These are phyloP conservation scores for Melanotaenia trifasciata DNA, from an alignment of 2,797 vertebrate species.

Conservation along the genomic window DNA sequence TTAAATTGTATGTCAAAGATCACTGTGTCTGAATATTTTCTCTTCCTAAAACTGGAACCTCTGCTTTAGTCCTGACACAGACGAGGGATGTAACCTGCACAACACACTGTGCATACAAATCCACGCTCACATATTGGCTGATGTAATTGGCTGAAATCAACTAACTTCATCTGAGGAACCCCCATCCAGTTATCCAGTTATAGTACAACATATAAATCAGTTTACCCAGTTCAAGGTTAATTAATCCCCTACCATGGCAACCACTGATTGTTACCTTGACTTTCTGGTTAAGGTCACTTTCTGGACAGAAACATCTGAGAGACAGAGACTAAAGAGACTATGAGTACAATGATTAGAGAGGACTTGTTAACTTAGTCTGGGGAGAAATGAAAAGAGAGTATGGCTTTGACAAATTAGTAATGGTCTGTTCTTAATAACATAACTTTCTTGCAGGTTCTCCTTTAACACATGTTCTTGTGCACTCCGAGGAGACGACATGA, in stretches of 20 bases:
- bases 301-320: not conserved
- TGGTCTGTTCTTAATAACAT: not conserved
- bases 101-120: constrained; percentile 26
- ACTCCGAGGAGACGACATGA: not conserved
- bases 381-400: not conserved
- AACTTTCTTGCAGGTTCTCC: not conserved
- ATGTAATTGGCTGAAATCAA: constrained; percentile 69
- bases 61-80: constrained; percentile 5
- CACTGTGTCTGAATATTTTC: not conserved
- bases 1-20: not conserved
- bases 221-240: not conserved
- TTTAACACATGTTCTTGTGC: not conserved
- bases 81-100: constrained; percentile 6
- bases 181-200: too few species aligned
- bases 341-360: not conserved
- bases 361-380: constrained; percentile 7
- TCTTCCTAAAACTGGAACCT: not conserved
- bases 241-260: not conserved
- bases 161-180: constrained; percentile 21
- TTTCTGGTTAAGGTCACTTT: not conserved
- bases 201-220: not conserved
- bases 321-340: not conserved
- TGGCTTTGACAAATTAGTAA: not conserved
- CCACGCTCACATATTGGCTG: constrained; percentile 14
- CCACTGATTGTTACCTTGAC: not conserved